Percentiles rank a stretch among this genome's conserved stretches.
Conservation (phyloP, 2,797 vertebrate genomes). For the Caiman crocodilus region DNA sequence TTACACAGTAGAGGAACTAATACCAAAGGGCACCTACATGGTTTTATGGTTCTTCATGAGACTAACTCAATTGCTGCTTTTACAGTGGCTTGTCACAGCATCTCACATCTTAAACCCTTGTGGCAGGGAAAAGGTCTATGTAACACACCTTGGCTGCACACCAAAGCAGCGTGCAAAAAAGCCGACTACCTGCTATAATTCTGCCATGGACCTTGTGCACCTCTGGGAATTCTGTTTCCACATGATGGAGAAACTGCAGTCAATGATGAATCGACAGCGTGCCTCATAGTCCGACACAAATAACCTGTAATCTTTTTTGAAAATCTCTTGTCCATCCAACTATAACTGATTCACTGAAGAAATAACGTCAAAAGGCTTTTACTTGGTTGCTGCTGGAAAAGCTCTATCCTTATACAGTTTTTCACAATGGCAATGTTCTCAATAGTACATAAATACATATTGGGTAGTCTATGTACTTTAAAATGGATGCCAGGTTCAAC, state of each 20-base stretch:
- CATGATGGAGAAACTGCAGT: neutral
- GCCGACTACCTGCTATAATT: neutral
- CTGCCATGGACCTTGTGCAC: neutral
- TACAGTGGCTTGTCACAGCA: fast-evolving
- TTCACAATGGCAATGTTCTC: too few species aligned
- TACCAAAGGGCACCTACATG: neutral
- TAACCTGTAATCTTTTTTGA: neutral
- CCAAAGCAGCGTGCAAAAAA: neutral
- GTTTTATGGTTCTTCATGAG: neutral
- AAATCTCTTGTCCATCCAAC: neutral
- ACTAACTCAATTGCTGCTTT: neutral
- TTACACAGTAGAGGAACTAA: neutral
- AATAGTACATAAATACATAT: too few species aligned
- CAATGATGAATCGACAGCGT: neutral
- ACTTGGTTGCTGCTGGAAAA: neutral
- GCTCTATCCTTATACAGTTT: neutral
- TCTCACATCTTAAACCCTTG: neutral
- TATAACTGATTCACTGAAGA: neutral
- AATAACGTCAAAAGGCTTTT: neutral
- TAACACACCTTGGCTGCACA: too few species aligned
- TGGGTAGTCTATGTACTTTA: neutral
- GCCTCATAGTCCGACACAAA: neutral
- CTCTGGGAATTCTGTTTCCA: neutral
- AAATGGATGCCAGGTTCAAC: neutral
- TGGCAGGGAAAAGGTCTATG: neutral